phyloP scores from a whole-genome alignment of 2,888 invertebrate genomes.

The Drosophila hamatofila region DNA sequence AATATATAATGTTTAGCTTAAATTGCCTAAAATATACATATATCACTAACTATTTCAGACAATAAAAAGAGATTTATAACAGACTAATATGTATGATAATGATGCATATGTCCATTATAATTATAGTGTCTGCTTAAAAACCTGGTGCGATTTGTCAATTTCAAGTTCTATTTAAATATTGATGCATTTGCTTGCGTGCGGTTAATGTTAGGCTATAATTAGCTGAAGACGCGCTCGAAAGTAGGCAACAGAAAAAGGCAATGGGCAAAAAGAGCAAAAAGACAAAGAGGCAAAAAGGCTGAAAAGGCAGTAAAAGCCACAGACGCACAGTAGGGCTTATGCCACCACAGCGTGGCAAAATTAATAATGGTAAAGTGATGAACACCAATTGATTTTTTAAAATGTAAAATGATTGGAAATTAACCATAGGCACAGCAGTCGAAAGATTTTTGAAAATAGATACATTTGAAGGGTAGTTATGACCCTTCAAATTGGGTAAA shows the following conservation, averaged over 20 bases:
- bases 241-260: constrained; percentile 16
- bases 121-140: background rate
- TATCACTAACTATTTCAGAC: background rate
- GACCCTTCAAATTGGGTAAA: too few relatives aligned
- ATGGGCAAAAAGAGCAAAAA: too few relatives aligned
- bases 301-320: background rate
- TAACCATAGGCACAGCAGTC: too few relatives aligned
- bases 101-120: background rate
- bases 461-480: too few relatives aligned
- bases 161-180: constrained; percentile 12
- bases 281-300: background rate
- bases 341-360: too few relatives aligned
- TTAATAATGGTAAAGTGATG: too few relatives aligned
- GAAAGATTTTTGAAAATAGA: too few relatives aligned
- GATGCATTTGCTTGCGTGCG: constrained; percentile 5
- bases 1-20: too few relatives aligned
- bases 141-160: constrained; percentile 5
- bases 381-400: too few relatives aligned
- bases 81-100: background rate
- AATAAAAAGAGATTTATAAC: background rate
- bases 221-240: constrained; percentile 1
- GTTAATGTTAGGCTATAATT: background rate
- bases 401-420: too few relatives aligned
- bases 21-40: background rate
- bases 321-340: too few relatives aligned